Conservation (phyloP, 2,797 vertebrate genomes). For the Oceanodroma leucorhoa region DNA sequence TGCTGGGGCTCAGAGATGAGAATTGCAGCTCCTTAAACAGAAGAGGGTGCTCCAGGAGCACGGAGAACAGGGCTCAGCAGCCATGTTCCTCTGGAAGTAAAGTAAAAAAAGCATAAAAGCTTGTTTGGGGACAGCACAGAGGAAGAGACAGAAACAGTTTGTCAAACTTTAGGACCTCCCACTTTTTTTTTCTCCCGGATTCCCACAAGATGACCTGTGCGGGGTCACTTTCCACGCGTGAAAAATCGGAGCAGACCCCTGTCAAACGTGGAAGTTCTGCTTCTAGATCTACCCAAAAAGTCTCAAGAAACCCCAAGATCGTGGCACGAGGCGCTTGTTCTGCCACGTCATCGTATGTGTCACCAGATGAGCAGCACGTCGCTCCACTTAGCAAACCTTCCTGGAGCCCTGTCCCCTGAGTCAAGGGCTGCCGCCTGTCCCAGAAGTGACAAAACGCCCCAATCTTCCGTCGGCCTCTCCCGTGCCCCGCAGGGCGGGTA, state of each 20-base stretch:
- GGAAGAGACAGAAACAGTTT: neutral
- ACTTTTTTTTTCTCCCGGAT: neutral
- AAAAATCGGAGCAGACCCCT: neutral
- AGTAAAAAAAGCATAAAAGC: accelerated
- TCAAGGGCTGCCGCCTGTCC: neutral
- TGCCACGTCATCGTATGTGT: neutral
- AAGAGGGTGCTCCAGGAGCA: constrained; percentile 46
- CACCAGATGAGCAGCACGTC: neutral
- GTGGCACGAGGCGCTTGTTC: accelerated
- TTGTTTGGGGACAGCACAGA: neutral
- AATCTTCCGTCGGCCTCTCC: neutral
- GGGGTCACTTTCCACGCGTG: neutral
- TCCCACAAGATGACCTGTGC: accelerated
- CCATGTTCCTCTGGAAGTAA: neutral
- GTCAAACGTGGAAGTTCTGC: neutral
- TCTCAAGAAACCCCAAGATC: neutral
- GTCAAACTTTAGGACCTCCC: neutral
- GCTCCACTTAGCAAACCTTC: neutral
- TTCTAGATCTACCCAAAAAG: neutral
- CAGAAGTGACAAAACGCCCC: neutral
- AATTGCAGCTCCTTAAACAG: neutral
- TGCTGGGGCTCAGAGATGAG: accelerated
- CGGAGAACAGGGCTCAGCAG: neutral
- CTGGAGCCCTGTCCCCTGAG: neutral
- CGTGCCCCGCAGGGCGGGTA: neutral